phyloP scores from a whole-genome alignment of 2,888 invertebrate species.

The Conus canariensis region DNA sequence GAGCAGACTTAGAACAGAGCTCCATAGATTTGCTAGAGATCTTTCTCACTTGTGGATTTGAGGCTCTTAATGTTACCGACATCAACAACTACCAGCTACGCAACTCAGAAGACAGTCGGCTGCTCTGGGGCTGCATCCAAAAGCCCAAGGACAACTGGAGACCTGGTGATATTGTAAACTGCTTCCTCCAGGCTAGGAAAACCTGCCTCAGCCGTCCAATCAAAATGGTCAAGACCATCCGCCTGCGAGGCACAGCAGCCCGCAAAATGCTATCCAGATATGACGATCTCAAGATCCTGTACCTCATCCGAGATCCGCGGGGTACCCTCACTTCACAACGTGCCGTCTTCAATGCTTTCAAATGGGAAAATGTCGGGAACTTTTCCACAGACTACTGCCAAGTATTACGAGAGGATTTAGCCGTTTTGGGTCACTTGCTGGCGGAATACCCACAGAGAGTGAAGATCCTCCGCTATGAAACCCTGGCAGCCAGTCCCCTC shows the following conservation, averaged over 20 bases:
- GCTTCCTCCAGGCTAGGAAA: conserved; percentile 36
- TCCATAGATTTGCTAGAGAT: conserved; percentile 36
- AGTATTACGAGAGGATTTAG: conserved; percentile 37
- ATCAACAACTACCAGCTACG: conserved; percentile 42
- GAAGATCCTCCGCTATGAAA: conserved; percentile 45
- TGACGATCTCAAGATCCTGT: conserved; percentile 44
- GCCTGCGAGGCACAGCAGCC: conserved; percentile 42
- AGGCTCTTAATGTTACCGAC: conserved; percentile 11
- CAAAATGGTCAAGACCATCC: conserved; percentile 46
- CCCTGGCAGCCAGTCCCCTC: conserved; percentile 32
- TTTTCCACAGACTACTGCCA: conserved; percentile 38
- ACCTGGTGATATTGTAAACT: conserved; percentile 28
- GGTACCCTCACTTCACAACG: conserved; percentile 44
- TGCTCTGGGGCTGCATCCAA: conserved; percentile 40
- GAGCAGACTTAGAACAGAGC: not conserved
- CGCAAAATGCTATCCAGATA: conserved; percentile 27
- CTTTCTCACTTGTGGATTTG: conserved; percentile 40
- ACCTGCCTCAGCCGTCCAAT: conserved; percentile 29
- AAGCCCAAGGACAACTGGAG: not conserved
- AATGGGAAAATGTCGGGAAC: conserved; percentile 32
- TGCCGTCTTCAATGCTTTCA: conserved; percentile 40
- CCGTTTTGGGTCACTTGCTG: conserved; percentile 19
- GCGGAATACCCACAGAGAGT: conserved; percentile 39
- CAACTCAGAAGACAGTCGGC: conserved; percentile 30
- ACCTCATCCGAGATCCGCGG: conserved; percentile 47